Base-by-base conservation (phyloP, 2,888 invertebrate species). In the Itoplectis maculator region DNA sequence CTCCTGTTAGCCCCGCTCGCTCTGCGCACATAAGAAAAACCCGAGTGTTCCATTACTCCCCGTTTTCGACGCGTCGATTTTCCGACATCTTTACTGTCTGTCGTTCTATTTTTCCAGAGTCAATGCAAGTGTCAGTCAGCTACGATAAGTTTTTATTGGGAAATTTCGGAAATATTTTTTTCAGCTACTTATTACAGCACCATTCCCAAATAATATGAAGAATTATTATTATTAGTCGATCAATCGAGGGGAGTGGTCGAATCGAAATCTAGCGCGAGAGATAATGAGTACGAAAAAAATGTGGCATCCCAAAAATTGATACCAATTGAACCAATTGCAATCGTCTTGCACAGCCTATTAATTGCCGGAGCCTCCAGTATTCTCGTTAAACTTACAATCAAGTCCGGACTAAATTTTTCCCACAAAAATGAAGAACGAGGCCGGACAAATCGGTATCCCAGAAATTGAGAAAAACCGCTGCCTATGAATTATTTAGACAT, bases 1-100 rank as follows among this genome's bases (percentile, higher is more conserved):
- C 97, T 97, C 88, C 97, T 94, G 89, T 97, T 96, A 85, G 95
- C 94, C 85, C 94, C 94, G 65, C 93, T 93, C 35, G 94, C 88
- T 83, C 93, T 93, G 81, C 18, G 61, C n/a, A 83, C 40, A 82
- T 23, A 83, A 63, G 29, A 66, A 69, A 23, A 70, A 37, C 23
- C 6, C 6, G 69, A 35, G 47, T 11, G 37, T 23, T 68, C 20
- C 69, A 61, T 68, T 40, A 68, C 40, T 61, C 13, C n/a, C n/a
- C 15, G 11, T 20, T 7, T 3, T 2, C 3, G 15, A 61, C 61
- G 42, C 40, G 8, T 42, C 15, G 40, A 65, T 65, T 20, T 51
- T 47, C 47, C 37, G 18, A 37, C 15, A 37, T 61, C 18, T 61
- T 61, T 51, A 20, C 35, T 35, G 47, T 73, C 37, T 15, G 20